Conservation (phyloP, 2,888 invertebrate species). For the Drosophila neutralis region DNA sequence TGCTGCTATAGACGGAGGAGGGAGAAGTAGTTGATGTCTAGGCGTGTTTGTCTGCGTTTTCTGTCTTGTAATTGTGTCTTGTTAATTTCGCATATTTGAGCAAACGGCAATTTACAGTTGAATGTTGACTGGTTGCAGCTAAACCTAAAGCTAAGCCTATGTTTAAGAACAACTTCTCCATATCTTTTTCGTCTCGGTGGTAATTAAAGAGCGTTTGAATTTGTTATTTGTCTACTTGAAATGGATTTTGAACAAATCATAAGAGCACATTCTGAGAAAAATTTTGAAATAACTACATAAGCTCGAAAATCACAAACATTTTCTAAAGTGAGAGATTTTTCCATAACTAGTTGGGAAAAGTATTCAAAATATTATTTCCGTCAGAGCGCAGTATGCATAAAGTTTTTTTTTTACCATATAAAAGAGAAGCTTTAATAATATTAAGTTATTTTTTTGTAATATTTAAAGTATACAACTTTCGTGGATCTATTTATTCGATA, state of each 20-base stretch:
- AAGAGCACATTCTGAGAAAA: slow-evolving; percentile 43
- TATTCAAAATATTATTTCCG: neutral
- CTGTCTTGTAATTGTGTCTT: slow-evolving; percentile 80
- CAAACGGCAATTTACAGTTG: slow-evolving; percentile 80
- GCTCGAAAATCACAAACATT: neutral
- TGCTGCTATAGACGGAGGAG: slow-evolving; percentile 10
- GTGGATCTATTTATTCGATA: neutral
- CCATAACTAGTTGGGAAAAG: neutral
- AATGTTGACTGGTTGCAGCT: slow-evolving; percentile 47
- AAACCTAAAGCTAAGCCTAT: slow-evolving; percentile 20
- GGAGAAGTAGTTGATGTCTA: slow-evolving; percentile 54
- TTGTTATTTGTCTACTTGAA: slow-evolving; percentile 76
- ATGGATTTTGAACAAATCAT: slow-evolving; percentile 74
- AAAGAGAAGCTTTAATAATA: neutral
- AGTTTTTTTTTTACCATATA: neutral
- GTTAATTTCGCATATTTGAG: slow-evolving; percentile 81
- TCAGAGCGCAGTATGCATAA: neutral
- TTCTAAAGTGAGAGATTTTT: neutral
- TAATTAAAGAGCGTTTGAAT: slow-evolving; percentile 72
- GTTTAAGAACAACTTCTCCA: slow-evolving; percentile 4
- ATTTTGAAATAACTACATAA: neutral
- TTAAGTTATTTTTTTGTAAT: neutral
- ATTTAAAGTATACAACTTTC: neutral
- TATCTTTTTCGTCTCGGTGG: slow-evolving; percentile 9
- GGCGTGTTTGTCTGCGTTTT: slow-evolving; percentile 76